A percentile compares a stretch with the other conserved stretches of the same genome.
Evolutionary conservation across 2,797 vertebrate genomes (phyloP).

Genomic region (Urocyon cinereoargenteus): DNA sequence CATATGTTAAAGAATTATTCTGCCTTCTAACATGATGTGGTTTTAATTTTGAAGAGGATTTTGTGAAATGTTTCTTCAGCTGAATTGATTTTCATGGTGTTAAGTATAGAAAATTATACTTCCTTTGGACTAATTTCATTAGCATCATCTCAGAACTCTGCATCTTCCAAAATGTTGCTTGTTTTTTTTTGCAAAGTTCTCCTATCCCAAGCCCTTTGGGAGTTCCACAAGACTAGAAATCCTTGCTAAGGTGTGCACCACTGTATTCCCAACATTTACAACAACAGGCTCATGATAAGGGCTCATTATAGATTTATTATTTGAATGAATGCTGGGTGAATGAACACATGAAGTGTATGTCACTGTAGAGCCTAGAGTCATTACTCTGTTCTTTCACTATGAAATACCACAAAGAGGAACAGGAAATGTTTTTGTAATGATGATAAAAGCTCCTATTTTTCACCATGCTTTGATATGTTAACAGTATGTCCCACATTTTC

Average conservation of each 20-base stretch:
- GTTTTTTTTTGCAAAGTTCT: neutral
- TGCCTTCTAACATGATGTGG: slow-evolving; percentile 76
- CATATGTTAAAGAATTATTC: slow-evolving; percentile 75
- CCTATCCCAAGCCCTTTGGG: neutral
- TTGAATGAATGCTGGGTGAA: neutral
- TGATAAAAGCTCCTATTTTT: neutral
- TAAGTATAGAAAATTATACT: slow-evolving; percentile 77
- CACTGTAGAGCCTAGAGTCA: neutral
- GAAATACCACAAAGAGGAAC: neutral
- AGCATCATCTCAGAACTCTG: neutral
- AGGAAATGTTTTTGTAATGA: neutral
- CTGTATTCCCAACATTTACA: neutral
- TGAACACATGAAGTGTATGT: neutral
- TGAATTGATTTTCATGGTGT: slow-evolving; percentile 81
- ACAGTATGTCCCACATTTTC: neutral
- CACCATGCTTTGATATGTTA: neutral
- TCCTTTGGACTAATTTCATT: slow-evolving; percentile 32
- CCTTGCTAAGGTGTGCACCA: neutral
- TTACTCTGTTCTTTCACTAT: neutral
- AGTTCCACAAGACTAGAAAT: neutral
- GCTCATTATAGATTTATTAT: neutral
- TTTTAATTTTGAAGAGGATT: slow-evolving; percentile 82
- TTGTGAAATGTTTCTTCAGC: slow-evolving; percentile 75
- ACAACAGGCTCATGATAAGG: neutral
- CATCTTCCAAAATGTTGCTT: neutral